Evolutionary conservation across 2,113 vertebrate genomes (phyloP).

Genomic region (Syngnathoides biaculeatus): DNA sequence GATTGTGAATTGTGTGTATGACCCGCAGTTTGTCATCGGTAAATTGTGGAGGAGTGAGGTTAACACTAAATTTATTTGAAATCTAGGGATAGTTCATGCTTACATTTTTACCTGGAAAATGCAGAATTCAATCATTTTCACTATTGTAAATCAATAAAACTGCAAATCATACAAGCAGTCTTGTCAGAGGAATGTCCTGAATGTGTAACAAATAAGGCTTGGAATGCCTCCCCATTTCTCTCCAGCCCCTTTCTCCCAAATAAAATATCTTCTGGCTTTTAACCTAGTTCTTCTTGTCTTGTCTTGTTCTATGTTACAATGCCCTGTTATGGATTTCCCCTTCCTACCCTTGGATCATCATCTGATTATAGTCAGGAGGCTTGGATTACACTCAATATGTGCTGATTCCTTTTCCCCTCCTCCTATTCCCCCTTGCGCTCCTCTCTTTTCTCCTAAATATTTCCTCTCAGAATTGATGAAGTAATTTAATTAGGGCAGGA

Average conservation of each 20-base stretch:
- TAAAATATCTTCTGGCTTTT: not conserved
- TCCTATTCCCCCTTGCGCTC: constrained; percentile 9
- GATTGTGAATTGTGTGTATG: constrained; percentile 51
- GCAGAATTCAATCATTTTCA: not conserved
- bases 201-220: constrained; percentile 14
- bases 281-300: not conserved
- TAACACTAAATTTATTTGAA: constrained; percentile 8
- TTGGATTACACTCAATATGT: constrained; percentile 50
- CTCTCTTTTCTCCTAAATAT: constrained; percentile 42
- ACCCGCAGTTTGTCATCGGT: constrained; percentile 27
- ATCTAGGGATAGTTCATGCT: not conserved
- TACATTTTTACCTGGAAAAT: not conserved
- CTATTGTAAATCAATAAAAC: not conserved
- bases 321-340: constrained; percentile 48
- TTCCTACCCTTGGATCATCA: constrained; percentile 52
- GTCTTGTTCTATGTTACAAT: constrained; percentile 38
- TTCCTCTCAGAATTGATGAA: constrained; percentile 51
- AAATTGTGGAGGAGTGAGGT: constrained; percentile 23
- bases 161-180: not conserved
- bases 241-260: not conserved
- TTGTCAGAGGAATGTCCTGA: not conserved
- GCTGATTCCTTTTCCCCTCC: constrained; percentile 38
- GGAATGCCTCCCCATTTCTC: constrained; percentile 2
- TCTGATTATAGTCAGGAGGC: constrained; percentile 50
- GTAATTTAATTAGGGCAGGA: constrained; percentile 67